Percentiles rank a stretch among this genome's conserved stretches.
Conservation (phyloP, 2,888 invertebrate species). For the Hipparchia sbordonii region DNA sequence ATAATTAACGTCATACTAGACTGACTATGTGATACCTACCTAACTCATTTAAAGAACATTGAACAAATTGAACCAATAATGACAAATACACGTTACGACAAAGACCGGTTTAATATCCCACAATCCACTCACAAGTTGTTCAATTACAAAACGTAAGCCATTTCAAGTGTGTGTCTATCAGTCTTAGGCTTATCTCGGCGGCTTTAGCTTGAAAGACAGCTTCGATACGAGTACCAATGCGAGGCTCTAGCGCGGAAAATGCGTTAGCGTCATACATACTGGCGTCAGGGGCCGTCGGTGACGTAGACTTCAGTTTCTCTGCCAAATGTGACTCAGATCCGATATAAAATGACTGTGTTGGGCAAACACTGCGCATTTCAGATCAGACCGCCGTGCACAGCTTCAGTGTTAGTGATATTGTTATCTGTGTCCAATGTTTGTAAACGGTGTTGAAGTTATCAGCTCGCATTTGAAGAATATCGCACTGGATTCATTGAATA, state of each 20-base stretch:
- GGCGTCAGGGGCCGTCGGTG: slow-evolving; percentile 63
- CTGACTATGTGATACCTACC: no score
- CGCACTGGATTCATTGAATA: slow-evolving; percentile 47
- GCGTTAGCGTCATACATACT: slow-evolving; percentile 59
- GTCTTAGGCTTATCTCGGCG: slow-evolving; percentile 16
- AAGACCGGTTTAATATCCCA: slow-evolving; percentile 2
- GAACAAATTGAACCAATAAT: background rate
- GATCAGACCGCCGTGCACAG: slow-evolving; percentile 46
- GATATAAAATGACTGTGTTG: slow-evolving; percentile 67
- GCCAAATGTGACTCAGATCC: slow-evolving; percentile 72
- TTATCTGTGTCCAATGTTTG: slow-evolving; percentile 62
- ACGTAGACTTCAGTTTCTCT: slow-evolving; percentile 64
- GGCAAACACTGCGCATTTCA: slow-evolving; percentile 59
- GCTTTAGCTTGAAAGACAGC: slow-evolving; percentile 15
- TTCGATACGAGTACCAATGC: slow-evolving; percentile 15
- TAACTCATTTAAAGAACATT: slow-evolving; percentile 1
- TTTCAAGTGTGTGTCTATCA: slow-evolving; percentile 8
- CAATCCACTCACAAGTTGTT: background rate
- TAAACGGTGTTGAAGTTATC: slow-evolving; percentile 53
- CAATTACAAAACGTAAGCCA: slow-evolving; percentile 16
- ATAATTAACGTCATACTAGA: slow-evolving; percentile 1
- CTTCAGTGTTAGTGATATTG: slow-evolving; percentile 28
- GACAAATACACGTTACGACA: slow-evolving; percentile 3
- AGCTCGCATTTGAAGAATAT: slow-evolving; percentile 66
- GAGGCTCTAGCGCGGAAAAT: slow-evolving; percentile 41